Base-by-base conservation (phyloP, 1,140 invertebrate species). In the Parasteatoda tepidariorum region DNA sequence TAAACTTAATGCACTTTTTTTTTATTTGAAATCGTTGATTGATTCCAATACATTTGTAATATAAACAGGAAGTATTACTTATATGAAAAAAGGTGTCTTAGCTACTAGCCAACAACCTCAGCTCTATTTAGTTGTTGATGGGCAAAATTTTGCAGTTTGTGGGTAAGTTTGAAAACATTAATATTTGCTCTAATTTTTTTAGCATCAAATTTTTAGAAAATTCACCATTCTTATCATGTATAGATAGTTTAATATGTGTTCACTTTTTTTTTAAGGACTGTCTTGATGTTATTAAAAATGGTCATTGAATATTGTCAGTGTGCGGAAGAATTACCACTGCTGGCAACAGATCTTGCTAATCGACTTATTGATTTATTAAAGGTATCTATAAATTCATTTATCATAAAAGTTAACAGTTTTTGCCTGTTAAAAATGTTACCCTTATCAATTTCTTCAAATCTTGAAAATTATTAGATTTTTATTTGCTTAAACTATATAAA, bases 231-330 rank as follows among this genome's bases (percentile, higher is more conserved):
- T n/a, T n/a, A n/a, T n/a, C n/a, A n/a, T n/a, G n/a, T n/a, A n/a
- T n/a, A n/a, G n/a, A n/a, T n/a, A n/a, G n/a, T n/a, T n/a, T n/a
- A n/a, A 18, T 70, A 34, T 34, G 28, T 9, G 15, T n/a, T 41
- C 4, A 68, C 9, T 87, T 86, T 74, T 81, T 74, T 71, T 84
- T 88, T 62, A 85, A 92, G 92, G n/a, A 91, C 92, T 33, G 91
- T 91, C n/a, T 87, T 93, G 71, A 92, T 96, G 86, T 90, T 98
- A 59, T 90, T 97, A 70, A 93, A 95, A 89, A 95, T 97, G 90
- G 91, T 98, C 84, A 91, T 95, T 54, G 95, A 98, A 88, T 98
- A 98, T 89, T 96, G 95, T 90, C 92, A 94, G 87, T 94, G 93
- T 88, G 92, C 93, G 0, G 89, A 90, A 38, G 90, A 92, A 85